Evolutionary conservation across 2,113 vertebrate species (phyloP), one percentile per base, ranked within the genome.

Genomic region (Craseonycteris thonglongyai): DNA sequence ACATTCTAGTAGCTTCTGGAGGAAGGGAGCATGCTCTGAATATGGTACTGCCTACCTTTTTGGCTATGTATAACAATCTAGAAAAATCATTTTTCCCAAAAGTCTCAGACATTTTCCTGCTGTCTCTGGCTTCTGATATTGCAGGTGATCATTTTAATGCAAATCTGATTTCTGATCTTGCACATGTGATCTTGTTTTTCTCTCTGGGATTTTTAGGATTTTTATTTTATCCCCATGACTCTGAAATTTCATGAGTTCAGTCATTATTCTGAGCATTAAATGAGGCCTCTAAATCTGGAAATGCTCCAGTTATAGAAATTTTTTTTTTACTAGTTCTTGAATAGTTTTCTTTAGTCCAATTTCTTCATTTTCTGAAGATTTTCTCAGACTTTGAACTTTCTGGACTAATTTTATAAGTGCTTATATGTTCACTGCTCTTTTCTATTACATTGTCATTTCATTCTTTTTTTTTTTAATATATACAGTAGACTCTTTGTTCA

Each of bases 191-290:
- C 74, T 86, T 58, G 22, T 12, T 80, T 90, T 79, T n/a, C 35
- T 75, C 15, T 71, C 63, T 58, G n/a, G n/a, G 47, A 7, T 19
- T 81, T 63, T 69, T n/a, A 61, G 26, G 16, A 35, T 51, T 88
- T 90, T 82, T 38, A 85, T 81, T 88, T 95, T 85, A 88, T 0
- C 6, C 18, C 22, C 24, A 63, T 85, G 82, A 49, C 30, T 96
- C 49, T 90, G 24, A 96, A 84, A 63, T 95, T 35, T 91, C 35
- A 89, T 90, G 35, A 63, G 18, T 35, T 85, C 42, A 90, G 54
- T 75, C 40, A 90, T 33, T 82, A 11, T 71, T 21, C 30, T 71
- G 18, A 81, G 28, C 30, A 83, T 54, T 87, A 88, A 80, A 42
- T 26, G 16, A 81, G 15, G 7, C 13, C 40, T 89, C 83, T 51